Base-by-base conservation (phyloP, 2,797 vertebrate species). In the Rhabdophis nuchalis region DNA sequence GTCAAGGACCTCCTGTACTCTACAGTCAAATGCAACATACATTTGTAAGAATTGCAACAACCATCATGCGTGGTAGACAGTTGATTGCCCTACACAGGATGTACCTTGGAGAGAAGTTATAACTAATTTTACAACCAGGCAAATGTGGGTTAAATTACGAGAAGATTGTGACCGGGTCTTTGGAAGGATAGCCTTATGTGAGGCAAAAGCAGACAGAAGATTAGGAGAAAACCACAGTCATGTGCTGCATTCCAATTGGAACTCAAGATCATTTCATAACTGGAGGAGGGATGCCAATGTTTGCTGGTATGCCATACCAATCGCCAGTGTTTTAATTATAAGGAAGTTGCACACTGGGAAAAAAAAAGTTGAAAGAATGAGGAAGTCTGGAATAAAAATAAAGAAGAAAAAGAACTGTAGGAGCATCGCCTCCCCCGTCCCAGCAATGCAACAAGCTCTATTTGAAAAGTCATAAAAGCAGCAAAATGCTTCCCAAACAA, bases 371-470 rank as follows among this genome's bases (percentile, higher is more conserved):
- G 18, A 32, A 46, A n/a, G 12, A 58, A 90, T 72, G 25, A 87
- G 89, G 89, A 90, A 87, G 82, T 86, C 50, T 89, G 60, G 60
- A 87, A 20, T 72, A 50, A 52, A 64, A 89, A 86, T 64, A 86
- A 92, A 89, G 4, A 72, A 27, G 57, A 54, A 92, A 46, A 82
- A 90, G 50, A 13, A 10, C 13, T 72, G 41, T 57, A 77, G 36
- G 54, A 60, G 50, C 1, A 29, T 68, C 57, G 20, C 87, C 36
- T 90, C n/a, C 86, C 18, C 29, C 85, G 3, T n/a, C 41, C 29
- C 14, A n/a, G 32, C 53, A 32, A 53, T 20, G 11, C 56, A 72
- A 57, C 57, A 58, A 72, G 54, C 58, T 32, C 32, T 14, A 53
- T 82, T 41, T 82, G 54, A 46, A 58, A 87, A 82, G 52, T 29